These are phyloP conservation scores for Tokudaia tokunoshimensis DNA, from an alignment of 2,797 vertebrate genomes.

Conservation along the genomic window DNA sequence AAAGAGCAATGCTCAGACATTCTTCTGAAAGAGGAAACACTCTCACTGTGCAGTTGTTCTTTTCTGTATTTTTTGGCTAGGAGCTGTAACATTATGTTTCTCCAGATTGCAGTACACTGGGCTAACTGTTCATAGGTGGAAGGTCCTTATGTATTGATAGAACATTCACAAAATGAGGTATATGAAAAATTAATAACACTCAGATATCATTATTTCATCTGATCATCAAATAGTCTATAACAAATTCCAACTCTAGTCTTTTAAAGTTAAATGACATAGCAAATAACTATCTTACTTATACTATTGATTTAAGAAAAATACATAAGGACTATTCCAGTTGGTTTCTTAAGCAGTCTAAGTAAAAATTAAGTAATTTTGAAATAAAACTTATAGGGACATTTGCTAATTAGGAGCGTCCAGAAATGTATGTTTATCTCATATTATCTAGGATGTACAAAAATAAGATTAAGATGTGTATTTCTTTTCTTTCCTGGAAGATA, in stretches of 20 bases:
- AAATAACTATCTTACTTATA: not conserved
- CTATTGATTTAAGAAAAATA: conserved; percentile 47
- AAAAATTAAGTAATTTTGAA: conserved; percentile 43
- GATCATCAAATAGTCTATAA: not conserved
- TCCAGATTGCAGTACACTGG: conserved; percentile 2
- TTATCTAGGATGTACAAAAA: conserved; percentile 36
- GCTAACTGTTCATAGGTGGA: not conserved
- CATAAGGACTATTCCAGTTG: not conserved
- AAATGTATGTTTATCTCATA: not conserved
- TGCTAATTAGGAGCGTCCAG: not conserved
- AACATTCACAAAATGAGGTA: conserved; percentile 13
- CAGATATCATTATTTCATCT: not conserved
- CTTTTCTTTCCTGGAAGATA: conserved; percentile 26
- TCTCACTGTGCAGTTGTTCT: conserved; percentile 3
- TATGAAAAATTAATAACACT: conserved; percentile 20
- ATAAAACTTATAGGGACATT: not conserved
- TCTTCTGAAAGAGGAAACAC: not conserved
- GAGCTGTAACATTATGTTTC: not conserved
- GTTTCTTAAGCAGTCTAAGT: conserved; percentile 10
- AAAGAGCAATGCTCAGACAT: not conserved
- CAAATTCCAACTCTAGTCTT: not conserved
- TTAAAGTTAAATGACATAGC: not conserved
- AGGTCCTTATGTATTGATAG: conserved; percentile 10
- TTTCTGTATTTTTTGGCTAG: conserved; percentile 5
- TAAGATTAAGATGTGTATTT: not conserved